Conservation (phyloP, 2,113 vertebrate genomes). For the Chloropsis hardwickii region DNA sequence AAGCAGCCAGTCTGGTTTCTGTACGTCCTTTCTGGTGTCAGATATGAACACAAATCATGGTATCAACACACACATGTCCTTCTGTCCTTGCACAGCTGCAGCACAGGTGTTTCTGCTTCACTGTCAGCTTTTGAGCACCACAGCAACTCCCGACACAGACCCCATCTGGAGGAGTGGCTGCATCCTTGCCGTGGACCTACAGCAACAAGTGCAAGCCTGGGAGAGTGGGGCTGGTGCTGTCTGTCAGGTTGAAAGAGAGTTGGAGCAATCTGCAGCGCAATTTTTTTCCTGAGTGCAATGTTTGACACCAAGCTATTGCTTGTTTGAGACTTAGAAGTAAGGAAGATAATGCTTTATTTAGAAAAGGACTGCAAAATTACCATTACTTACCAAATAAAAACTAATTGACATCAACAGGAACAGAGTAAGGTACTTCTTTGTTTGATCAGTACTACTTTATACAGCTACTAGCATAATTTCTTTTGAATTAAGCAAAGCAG, state of each 20-base stretch:
- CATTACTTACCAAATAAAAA: background rate
- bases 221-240: background rate
- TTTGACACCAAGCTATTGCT: background rate
- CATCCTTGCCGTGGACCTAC: background rate
- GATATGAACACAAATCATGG: rapidly evolving
- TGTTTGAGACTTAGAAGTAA: background rate
- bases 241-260: background rate
- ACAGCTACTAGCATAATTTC: background rate
- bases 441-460: background rate
- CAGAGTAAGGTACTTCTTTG: background rate
- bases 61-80: background rate
- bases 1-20: background rate
- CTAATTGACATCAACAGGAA: background rate
- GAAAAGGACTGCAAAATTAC: background rate
- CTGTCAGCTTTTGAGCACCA: background rate
- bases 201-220: background rate
- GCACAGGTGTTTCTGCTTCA: background rate
- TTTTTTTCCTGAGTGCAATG: background rate
- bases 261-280: background rate
- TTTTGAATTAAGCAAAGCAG: background rate
- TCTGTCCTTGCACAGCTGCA: background rate
- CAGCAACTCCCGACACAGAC: background rate
- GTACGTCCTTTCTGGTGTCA: background rate
- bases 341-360: background rate
- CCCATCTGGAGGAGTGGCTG: too few species aligned